phyloP scores from a whole-genome alignment of 2,113 vertebrate species.

The Cervus canadensis region DNA sequence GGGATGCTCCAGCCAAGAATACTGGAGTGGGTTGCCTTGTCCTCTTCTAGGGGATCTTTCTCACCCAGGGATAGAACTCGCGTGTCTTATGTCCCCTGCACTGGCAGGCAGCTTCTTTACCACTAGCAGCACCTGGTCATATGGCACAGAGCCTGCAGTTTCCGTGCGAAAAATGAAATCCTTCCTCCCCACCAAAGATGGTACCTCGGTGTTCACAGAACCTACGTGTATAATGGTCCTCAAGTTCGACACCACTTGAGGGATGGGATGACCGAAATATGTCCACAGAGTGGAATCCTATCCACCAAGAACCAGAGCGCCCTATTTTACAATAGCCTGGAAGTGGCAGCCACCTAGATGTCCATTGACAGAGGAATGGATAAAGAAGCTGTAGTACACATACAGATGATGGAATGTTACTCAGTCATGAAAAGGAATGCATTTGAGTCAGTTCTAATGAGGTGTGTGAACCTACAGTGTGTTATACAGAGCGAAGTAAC shows the following conservation, averaged over 20 bases:
- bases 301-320: not conserved
- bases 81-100: not conserved
- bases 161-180: not conserved
- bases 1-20: not conserved
- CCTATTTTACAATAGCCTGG: not conserved
- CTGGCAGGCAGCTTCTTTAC: not conserved
- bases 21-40: rapidly evolving
- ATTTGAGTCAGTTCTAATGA: not conserved
- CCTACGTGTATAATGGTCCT: not conserved
- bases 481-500: not conserved
- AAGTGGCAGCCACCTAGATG: not conserved
- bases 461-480: not conserved
- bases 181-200: not conserved
- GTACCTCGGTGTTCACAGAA: not conserved
- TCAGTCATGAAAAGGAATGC: not conserved
- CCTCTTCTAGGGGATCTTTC: not conserved
- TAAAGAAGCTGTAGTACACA: not conserved
- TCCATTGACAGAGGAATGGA: not conserved
- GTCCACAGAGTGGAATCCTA: not conserved
- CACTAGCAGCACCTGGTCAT: not conserved
- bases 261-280: not conserved
- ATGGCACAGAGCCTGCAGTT: not conserved
- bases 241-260: not conserved
- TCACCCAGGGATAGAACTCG: rapidly evolving
- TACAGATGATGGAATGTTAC: not conserved